Percentiles rank a stretch among this genome's conserved stretches.
Evolutionary conservation across 2,113 vertebrate genomes (phyloP).

Genomic region (Brienomyrus brachyistius): DNA sequence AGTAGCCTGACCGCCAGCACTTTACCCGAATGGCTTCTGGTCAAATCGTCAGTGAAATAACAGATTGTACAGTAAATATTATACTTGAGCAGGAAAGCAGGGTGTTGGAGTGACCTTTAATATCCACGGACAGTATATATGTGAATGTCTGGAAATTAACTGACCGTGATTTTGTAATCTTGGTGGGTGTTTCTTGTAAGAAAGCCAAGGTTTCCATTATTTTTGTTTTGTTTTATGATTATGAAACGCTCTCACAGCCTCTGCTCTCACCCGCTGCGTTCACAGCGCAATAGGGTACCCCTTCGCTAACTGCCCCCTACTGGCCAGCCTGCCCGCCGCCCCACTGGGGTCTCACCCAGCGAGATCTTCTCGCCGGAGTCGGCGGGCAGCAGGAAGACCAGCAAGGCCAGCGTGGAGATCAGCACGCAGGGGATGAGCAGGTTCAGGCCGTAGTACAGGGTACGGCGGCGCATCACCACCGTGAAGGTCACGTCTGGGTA

Average conservation of each 20-base stretch:
- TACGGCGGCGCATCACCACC: slow-evolving; percentile 55
- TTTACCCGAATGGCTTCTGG: neutral
- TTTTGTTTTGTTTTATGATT: neutral
- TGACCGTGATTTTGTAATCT: neutral
- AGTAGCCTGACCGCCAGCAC: neutral
- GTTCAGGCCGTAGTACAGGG: slow-evolving; percentile 58
- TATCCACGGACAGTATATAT: neutral
- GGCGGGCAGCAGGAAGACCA: slow-evolving; percentile 56
- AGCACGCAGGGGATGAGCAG: slow-evolving; percentile 58
- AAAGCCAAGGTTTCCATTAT: neutral
- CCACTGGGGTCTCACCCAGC: slow-evolving; percentile 39
- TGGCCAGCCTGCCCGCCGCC: neutral
- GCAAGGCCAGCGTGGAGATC: slow-evolving; percentile 55
- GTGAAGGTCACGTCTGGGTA: slow-evolving; percentile 59
- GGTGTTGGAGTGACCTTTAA: neutral
- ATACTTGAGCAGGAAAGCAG: neutral
- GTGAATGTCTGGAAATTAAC: neutral
- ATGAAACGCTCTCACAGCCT: neutral
- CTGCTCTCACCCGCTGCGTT: neutral
- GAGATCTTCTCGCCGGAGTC: slow-evolving; percentile 61
- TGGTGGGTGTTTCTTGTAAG: neutral
- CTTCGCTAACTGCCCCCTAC: neutral
- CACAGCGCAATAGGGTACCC: neutral
- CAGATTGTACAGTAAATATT: neutral
- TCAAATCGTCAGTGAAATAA: neutral